These are phyloP conservation scores for Ellobius talpinus DNA, from an alignment of 2,113 vertebrate species.

Conservation along the genomic window DNA sequence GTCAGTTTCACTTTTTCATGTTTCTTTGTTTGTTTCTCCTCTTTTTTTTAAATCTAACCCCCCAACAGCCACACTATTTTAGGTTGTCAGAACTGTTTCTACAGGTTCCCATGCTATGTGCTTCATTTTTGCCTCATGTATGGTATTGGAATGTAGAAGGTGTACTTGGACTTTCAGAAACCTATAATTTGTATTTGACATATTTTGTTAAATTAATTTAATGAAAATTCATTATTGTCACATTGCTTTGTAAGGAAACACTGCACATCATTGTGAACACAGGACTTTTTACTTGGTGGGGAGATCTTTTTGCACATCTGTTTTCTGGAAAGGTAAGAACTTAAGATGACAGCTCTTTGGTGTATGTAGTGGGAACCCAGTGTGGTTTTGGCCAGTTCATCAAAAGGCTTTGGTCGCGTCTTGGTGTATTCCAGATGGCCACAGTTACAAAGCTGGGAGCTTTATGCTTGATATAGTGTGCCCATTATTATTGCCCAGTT, in stretches of 20 bases:
- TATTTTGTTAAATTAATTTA: background rate
- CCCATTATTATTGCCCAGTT: background rate
- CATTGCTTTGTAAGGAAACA: background rate
- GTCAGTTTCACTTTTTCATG: background rate
- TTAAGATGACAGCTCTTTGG: background rate
- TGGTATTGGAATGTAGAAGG: background rate
- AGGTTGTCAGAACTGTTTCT: background rate
- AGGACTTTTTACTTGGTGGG: background rate
- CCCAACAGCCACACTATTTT: background rate
- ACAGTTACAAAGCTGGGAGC: background rate
- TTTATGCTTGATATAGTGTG: background rate
- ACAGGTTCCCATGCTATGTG: background rate
- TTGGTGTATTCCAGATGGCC: background rate
- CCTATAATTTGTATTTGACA: background rate
- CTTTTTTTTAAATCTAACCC: background rate
- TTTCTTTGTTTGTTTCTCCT: background rate
- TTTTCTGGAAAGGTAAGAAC: background rate
- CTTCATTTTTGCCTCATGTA: background rate
- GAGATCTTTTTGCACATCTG: background rate
- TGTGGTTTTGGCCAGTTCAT: background rate
- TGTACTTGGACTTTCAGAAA: background rate
- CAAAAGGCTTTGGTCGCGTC: background rate
- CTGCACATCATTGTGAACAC: too few relatives aligned
- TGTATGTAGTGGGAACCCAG: background rate
- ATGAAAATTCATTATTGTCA: background rate